phyloP scores from a whole-genome alignment of 2,888 invertebrate species.

The Metopia argyrocephala region DNA sequence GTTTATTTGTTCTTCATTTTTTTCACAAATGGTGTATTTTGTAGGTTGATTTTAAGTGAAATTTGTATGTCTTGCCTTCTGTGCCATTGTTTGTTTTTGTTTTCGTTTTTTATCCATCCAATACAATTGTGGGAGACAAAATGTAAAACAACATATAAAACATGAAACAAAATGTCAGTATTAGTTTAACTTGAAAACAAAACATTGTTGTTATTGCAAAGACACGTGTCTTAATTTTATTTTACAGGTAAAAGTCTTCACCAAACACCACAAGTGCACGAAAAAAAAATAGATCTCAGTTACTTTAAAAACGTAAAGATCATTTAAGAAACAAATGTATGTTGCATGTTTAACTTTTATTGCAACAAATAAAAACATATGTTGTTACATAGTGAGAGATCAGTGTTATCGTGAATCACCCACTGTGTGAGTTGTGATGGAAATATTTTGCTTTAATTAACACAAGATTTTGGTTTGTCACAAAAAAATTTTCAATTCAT shows the following conservation, averaged over 20 bases:
- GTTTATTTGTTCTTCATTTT: slow-evolving; percentile 38
- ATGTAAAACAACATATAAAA: slow-evolving; percentile 64
- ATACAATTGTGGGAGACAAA: slow-evolving; percentile 63
- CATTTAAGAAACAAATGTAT: slow-evolving; percentile 35
- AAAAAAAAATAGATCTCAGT: not conserved
- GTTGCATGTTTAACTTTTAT: slow-evolving; percentile 64
- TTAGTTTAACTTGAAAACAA: not conserved
- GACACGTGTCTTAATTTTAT: slow-evolving; percentile 63
- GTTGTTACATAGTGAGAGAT: slow-evolving; percentile 66
- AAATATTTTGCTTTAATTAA: slow-evolving; percentile 23
- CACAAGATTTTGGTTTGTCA: not conserved
- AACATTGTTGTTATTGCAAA: slow-evolving; percentile 33
- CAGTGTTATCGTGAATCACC: not conserved
- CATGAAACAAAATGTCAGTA: slow-evolving; percentile 54
- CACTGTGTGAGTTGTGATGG: not conserved
- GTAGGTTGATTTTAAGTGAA: not conserved
- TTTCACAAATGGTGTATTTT: slow-evolving; percentile 19
- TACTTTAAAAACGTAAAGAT: not conserved
- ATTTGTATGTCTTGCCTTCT: not conserved
- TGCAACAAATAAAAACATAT: slow-evolving; percentile 71
- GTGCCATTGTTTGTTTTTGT: not conserved
- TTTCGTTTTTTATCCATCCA: too few species aligned
- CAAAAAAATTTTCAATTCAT: slow-evolving; percentile 51
- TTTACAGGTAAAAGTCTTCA: slow-evolving; percentile 54
- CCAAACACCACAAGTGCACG: too few species aligned